Percentiles rank a stretch among this genome's conserved stretches.
These are phyloP conservation scores for Carcharodon carcharias DNA, from an alignment of 2,797 vertebrate species.

Conservation along the genomic window DNA sequence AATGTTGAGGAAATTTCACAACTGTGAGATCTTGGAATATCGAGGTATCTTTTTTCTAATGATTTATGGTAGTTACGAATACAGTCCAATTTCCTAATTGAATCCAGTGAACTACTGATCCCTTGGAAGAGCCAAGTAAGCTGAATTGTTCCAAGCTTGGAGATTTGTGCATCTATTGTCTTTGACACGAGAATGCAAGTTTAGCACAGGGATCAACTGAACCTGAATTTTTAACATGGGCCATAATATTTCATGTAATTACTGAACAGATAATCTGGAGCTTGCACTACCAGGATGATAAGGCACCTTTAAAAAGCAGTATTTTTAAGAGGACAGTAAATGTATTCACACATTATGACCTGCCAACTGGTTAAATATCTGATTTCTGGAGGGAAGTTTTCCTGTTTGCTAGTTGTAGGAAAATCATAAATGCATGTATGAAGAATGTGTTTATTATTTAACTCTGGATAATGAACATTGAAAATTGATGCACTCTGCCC, in stretches of 20 bases:
- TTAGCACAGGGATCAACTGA: background rate
- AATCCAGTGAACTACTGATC: slow-evolving; percentile 7
- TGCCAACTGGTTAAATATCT: background rate
- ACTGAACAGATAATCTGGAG: background rate
- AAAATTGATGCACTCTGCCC: background rate
- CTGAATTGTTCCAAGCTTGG: background rate
- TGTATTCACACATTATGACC: background rate
- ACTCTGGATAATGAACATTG: background rate
- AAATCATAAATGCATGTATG: background rate
- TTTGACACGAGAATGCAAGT: background rate
- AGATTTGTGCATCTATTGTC: background rate
- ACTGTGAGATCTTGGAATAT: background rate
- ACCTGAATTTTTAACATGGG: background rate
- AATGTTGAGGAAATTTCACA: background rate
- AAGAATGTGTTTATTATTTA: background rate
- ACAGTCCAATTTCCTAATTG: background rate
- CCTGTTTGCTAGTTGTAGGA: background rate
- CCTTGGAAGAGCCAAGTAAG: background rate
- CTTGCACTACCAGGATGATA: background rate
- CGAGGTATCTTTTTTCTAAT: background rate
- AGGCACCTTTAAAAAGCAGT: background rate
- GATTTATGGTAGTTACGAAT: background rate
- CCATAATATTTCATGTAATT: background rate
- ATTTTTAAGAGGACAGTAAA: background rate
- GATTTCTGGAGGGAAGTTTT: background rate